Evolutionary conservation across 1,140 invertebrate species (phyloP).

Genomic region (Manduca sexta): DNA sequence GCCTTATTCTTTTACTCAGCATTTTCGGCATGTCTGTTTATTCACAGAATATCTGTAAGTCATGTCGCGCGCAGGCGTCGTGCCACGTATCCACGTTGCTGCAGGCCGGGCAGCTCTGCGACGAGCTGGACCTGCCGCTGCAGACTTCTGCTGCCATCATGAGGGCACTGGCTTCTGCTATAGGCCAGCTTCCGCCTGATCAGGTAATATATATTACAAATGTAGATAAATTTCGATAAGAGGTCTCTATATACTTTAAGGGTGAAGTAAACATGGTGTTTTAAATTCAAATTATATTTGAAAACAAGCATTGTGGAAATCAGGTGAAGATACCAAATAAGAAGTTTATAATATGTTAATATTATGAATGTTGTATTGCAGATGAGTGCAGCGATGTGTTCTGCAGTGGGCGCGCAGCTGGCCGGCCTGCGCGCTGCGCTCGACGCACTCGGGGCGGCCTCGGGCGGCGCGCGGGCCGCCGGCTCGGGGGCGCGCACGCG

Average conservation of each 20-base stretch:
- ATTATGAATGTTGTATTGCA: slow-evolving; percentile 24
- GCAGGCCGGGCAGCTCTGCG: slow-evolving; percentile 85
- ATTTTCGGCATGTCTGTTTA: neutral
- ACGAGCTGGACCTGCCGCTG: slow-evolving; percentile 85
- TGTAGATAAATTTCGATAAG: no score
- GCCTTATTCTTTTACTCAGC: neutral
- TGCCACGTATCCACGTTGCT: slow-evolving; percentile 87
- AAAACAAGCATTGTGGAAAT: no score
- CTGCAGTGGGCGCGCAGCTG: slow-evolving; percentile 87
- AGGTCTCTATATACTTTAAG: no score
- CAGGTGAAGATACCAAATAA: no score
- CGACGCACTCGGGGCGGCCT: slow-evolving; percentile 22
- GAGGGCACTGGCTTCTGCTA: slow-evolving; percentile 83
- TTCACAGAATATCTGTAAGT: slow-evolving; percentile 75
- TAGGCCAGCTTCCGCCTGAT: slow-evolving; percentile 77
- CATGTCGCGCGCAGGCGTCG: slow-evolving; percentile 86
- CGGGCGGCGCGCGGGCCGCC: no score
- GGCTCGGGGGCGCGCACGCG: no score
- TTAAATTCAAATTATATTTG: no score
- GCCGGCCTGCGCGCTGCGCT: slow-evolving; percentile 74
- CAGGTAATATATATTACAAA: slow-evolving; percentile 69
- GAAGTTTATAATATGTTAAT: no score
- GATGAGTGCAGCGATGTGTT: slow-evolving; percentile 81
- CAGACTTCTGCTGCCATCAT: slow-evolving; percentile 88
- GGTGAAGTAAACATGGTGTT: no score